phyloP scores from a whole-genome alignment of 2,113 vertebrate genomes.

The Protobothrops mucrosquamatus region DNA sequence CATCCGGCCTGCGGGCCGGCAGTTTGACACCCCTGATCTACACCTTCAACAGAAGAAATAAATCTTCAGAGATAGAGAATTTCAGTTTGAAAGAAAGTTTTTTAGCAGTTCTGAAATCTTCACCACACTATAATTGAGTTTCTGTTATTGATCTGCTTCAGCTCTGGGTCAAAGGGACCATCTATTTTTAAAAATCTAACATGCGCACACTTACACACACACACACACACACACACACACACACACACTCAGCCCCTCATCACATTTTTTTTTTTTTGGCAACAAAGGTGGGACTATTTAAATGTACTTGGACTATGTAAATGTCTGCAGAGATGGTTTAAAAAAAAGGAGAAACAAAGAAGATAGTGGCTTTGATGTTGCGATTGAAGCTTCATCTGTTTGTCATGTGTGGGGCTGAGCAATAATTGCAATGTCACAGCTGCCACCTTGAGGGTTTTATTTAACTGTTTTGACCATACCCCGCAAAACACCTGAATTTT shows the following conservation, averaged over 20 bases:
- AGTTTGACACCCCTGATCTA: too few species aligned
- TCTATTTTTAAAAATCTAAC: background rate
- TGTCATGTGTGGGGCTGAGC: background rate
- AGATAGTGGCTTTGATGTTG: background rate
- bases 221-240: background rate
- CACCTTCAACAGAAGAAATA: background rate
- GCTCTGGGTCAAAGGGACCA: background rate
- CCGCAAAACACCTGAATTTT: background rate
- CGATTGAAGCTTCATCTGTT: background rate
- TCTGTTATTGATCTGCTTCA: background rate
- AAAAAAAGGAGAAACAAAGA: background rate
- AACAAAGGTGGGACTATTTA: background rate
- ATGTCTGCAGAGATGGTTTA: background rate
- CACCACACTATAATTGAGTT: background rate
- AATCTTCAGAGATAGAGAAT: background rate
- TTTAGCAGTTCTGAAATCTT: background rate
- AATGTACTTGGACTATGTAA: background rate
- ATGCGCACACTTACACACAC: background rate
- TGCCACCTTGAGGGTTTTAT: background rate
- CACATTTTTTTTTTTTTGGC: background rate
- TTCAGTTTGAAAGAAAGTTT: background rate
- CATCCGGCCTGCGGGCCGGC: too few species aligned
- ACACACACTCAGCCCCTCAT: background rate
- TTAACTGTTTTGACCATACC: background rate
- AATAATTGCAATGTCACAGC: background rate